These are phyloP conservation scores for Tympanoctomys barrerae DNA, from an alignment of 2,797 vertebrate genomes.

Conservation along the genomic window DNA sequence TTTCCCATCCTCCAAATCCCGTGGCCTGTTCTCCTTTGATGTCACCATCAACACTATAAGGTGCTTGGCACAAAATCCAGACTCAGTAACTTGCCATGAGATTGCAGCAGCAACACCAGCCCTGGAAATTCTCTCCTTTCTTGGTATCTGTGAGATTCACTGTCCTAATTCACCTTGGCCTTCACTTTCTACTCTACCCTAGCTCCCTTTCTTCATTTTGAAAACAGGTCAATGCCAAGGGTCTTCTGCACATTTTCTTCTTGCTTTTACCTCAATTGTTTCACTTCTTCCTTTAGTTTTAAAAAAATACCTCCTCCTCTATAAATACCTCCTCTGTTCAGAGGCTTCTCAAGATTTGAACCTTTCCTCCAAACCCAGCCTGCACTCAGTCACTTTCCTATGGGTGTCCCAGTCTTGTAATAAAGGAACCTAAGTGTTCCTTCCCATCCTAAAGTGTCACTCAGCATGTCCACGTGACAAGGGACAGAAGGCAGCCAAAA, in stretches of 20 bases:
- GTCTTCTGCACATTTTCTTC: not conserved
- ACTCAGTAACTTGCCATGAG: not conserved
- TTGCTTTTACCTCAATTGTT: not conserved
- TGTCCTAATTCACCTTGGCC: not conserved
- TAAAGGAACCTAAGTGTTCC: not conserved
- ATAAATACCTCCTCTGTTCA: not conserved
- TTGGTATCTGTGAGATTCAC: not conserved
- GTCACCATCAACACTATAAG: not conserved
- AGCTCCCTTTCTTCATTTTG: conserved; percentile 1
- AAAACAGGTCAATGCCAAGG: not conserved
- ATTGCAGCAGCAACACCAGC: not conserved
- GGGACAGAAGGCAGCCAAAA: not conserved
- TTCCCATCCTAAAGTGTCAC: not conserved
- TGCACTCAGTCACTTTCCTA: not conserved
- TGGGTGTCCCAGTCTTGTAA: not conserved
- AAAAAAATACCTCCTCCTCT: not conserved
- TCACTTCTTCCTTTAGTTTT: not conserved
- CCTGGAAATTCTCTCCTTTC: not conserved
- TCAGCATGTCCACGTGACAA: not conserved
- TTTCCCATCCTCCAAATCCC: not conserved
- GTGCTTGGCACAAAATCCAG: not conserved
- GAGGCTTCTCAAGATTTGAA: not conserved
- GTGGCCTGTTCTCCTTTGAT: not conserved
- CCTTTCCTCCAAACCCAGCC: not conserved
- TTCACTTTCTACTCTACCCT: not conserved